These are phyloP conservation scores for Halcyon smyrnensis DNA, from an alignment of 2,797 vertebrate genomes.

Conservation along the genomic window DNA sequence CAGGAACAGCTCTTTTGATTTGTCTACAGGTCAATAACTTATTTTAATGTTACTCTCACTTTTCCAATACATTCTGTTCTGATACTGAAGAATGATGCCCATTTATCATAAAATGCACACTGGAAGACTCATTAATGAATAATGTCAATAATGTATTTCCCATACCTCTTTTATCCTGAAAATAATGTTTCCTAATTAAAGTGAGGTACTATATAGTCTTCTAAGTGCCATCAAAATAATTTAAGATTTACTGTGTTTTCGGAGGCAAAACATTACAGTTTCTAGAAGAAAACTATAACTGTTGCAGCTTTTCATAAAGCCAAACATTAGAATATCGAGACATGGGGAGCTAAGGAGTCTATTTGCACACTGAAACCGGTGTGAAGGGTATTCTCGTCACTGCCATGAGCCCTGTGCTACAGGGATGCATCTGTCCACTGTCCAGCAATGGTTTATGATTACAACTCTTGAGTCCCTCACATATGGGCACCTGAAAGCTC, in stretches of 20 bases:
- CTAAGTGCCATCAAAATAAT: neutral
- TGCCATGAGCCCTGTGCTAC: neutral
- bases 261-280: neutral
- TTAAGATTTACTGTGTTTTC: neutral
- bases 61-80: neutral
- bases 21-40: neutral
- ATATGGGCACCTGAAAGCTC: neutral
- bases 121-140: neutral
- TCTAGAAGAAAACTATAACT: neutral
- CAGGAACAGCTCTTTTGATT: neutral
- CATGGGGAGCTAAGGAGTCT: neutral
- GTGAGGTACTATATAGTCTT: neutral
- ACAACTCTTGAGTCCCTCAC: neutral
- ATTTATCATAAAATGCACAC: conserved; percentile 8
- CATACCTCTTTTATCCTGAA: neutral
- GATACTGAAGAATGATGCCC: neutral
- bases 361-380: neutral
- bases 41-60: neutral
- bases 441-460: neutral
- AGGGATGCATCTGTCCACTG: neutral
- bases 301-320: neutral
- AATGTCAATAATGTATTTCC: neutral
- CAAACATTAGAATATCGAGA: neutral
- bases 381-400: rapidly evolving
- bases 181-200: neutral